Percentiles rank a stretch among this genome's conserved stretches.
phyloP scores from a whole-genome alignment of 2,113 vertebrate species.

The Rhineura floridana region DNA sequence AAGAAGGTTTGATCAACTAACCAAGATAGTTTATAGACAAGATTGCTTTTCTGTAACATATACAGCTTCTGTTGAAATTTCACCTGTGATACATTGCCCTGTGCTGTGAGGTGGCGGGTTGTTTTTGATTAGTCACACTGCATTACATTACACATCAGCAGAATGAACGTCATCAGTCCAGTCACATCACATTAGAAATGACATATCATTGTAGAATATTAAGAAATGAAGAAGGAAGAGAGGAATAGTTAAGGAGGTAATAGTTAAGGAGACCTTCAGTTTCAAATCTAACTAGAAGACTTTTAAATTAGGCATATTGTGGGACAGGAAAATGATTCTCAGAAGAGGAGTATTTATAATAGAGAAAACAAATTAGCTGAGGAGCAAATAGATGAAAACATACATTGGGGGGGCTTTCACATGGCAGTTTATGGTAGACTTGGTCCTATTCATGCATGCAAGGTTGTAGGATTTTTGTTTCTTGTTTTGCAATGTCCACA shows the following conservation, averaged over 20 bases:
- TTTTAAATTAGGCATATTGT: background rate
- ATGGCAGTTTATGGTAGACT: too few relatives aligned
- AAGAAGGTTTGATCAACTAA: constrained; percentile 20
- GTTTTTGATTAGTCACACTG: constrained; percentile 55
- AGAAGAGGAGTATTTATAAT: background rate
- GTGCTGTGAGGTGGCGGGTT: constrained; percentile 43
- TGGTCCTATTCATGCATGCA: too few relatives aligned
- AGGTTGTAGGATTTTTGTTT: too few relatives aligned
- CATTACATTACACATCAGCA: constrained; percentile 56
- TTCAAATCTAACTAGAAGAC: background rate
- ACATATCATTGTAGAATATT: constrained; percentile 59
- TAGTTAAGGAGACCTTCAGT: background rate
- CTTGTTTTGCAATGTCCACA: too few relatives aligned
- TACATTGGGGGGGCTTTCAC: too few relatives aligned
- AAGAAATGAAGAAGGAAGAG: constrained; percentile 29
- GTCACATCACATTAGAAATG: constrained; percentile 67
- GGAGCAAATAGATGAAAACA: background rate
- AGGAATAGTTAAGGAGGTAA: background rate
- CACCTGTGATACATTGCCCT: constrained; percentile 32
- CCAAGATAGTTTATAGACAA: background rate
- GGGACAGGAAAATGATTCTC: background rate
- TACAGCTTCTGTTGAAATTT: constrained; percentile 43
- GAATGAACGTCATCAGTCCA: constrained; percentile 62
- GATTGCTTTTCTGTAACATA: background rate
- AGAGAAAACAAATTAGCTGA: background rate